phyloP scores from a whole-genome alignment of 1,140 invertebrate species.

The Calephelis virginiensis region DNA sequence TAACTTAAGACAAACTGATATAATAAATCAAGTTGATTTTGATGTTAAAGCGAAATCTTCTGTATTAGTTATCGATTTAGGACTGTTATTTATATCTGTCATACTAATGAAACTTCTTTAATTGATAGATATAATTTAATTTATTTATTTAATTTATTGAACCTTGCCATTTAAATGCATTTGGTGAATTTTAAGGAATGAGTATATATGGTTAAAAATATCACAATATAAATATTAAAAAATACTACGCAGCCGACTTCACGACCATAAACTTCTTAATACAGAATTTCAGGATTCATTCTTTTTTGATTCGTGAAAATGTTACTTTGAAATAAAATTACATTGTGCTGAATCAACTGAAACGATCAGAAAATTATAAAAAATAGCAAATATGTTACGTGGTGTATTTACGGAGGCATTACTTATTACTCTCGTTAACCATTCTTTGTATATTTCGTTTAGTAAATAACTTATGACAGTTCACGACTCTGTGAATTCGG shows the following conservation, averaged over 20 bases:
- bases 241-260: conserved; percentile 21
- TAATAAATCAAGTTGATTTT: conserved; percentile 51
- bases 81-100: neutral
- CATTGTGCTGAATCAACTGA: too few relatives aligned
- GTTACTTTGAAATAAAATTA: too few relatives aligned
- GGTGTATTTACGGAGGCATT: too few relatives aligned
- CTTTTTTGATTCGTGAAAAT: too few relatives aligned
- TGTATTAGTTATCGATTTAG: neutral
- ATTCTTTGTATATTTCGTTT: too few relatives aligned
- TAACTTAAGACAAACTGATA: conserved; percentile 35
- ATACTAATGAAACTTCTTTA: neutral
- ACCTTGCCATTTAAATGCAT: conserved; percentile 72
- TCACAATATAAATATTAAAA: neutral
- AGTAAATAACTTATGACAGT: too few relatives aligned
- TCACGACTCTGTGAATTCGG: neutral
- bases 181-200: conserved; percentile 36
- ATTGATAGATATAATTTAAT: conserved; percentile 36
- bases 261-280: conserved; percentile 1
- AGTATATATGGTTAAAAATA: conserved; percentile 2
- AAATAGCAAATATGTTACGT: too few relatives aligned
- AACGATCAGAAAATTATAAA: too few relatives aligned
- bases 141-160: conserved; percentile 70
- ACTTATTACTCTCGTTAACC: too few relatives aligned
- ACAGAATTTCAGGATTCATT: too few relatives aligned
- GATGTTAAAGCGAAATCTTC: conserved; percentile 23